Conservation (phyloP, 2,888 invertebrate species). For the Perizoma flavofasciatum region DNA sequence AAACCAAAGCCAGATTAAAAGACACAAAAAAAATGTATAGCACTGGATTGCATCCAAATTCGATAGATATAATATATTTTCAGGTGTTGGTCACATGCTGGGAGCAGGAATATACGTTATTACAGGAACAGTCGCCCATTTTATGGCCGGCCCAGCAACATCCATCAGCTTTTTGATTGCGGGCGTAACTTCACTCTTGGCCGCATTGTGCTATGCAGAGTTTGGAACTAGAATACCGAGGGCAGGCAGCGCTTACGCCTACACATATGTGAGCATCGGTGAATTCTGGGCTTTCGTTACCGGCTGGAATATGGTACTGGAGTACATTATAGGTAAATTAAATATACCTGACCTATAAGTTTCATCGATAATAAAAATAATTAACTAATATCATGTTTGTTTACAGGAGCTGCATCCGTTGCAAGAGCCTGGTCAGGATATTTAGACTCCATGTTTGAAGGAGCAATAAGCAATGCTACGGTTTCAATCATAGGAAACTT, state of each 20-base stretch:
- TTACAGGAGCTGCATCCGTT: slow-evolving; percentile 92
- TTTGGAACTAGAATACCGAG: slow-evolving; percentile 94
- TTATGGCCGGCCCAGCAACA: slow-evolving; percentile 93
- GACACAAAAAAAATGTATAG: too few species aligned
- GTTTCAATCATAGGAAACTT: slow-evolving; percentile 87
- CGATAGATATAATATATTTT: slow-evolving; percentile 27
- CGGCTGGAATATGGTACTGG: slow-evolving; percentile 96
- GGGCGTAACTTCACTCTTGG: slow-evolving; percentile 91
- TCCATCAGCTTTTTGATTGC: slow-evolving; percentile 87
- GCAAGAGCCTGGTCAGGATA: slow-evolving; percentile 95
- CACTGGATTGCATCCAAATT: neutral
- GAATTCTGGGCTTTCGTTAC: slow-evolving; percentile 98
- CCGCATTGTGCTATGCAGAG: slow-evolving; percentile 95
- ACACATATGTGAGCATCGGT: slow-evolving; percentile 96
- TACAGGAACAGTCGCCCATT: slow-evolving; percentile 92
- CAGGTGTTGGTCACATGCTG: slow-evolving; percentile 97
- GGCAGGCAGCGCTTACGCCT: slow-evolving; percentile 96
- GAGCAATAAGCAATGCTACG: slow-evolving; percentile 89
- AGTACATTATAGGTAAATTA: slow-evolving; percentile 91
- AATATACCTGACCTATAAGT: neutral
- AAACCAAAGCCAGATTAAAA: too few species aligned
- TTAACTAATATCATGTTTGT: slow-evolving; percentile 15
- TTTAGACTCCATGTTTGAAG: slow-evolving; percentile 90
- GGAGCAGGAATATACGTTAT: slow-evolving; percentile 97
- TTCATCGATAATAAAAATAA: neutral